Conservation (phyloP, 2,113 vertebrate genomes). For the Variabilichromis moorii region DNA sequence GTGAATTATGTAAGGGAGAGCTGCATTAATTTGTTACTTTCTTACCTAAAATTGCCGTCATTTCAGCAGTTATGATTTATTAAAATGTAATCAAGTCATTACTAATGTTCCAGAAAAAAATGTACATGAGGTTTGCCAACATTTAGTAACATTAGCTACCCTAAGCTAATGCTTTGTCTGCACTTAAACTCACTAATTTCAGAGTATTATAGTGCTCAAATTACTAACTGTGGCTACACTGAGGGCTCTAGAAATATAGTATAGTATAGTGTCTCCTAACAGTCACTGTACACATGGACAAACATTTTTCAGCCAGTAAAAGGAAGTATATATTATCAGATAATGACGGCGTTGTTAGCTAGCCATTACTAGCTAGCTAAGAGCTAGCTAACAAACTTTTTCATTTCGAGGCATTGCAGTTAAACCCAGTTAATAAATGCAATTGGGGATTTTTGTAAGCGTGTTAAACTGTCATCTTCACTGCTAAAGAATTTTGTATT, state of each 20-base stretch:
- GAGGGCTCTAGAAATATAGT: not conserved
- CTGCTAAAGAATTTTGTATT: not conserved
- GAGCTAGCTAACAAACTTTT: not conserved
- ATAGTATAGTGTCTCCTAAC: not conserved
- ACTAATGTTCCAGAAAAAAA: not conserved
- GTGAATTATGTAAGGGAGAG: not conserved
- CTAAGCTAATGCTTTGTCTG: not conserved
- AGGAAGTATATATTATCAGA: not conserved
- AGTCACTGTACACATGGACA: not conserved
- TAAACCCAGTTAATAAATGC: not conserved
- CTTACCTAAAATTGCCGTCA: rapidly evolving
- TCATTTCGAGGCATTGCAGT: not conserved
- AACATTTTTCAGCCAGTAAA: not conserved
- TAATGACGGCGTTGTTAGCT: rapidly evolving
- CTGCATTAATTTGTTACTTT: not conserved
- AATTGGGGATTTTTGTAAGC: rapidly evolving
- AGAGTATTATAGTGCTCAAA: not conserved
- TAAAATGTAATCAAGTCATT: not conserved
- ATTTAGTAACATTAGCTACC: not conserved
- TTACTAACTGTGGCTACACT: not conserved
- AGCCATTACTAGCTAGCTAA: not conserved
- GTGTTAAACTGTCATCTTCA: not conserved
- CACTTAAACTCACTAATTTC: not conserved
- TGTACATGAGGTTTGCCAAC: not conserved
- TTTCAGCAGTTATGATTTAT: not conserved